These are phyloP conservation scores for Buathra laborator DNA, from an alignment of 2,888 invertebrate genomes.

Conservation along the genomic window DNA sequence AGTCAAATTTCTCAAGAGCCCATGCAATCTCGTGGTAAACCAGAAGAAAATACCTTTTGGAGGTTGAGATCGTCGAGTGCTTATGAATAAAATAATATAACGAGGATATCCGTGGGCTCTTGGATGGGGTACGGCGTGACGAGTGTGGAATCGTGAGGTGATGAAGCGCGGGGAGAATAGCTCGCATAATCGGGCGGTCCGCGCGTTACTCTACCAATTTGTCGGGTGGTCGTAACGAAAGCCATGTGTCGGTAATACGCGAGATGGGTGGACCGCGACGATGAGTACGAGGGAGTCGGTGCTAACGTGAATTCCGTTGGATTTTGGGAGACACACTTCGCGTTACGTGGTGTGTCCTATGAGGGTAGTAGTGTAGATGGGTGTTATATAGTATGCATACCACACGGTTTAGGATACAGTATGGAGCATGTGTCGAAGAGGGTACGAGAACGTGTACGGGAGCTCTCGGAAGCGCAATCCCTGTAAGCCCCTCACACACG, in stretches of 20 bases:
- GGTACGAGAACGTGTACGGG: constrained; percentile 31
- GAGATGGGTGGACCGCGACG: constrained; percentile 30
- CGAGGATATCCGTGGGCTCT: not conserved
- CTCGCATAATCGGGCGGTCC: constrained; percentile 56
- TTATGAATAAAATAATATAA: constrained; percentile 45
- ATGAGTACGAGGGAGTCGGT: constrained; percentile 21
- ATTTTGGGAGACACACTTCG: constrained; percentile 27
- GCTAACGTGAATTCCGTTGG: constrained; percentile 29
- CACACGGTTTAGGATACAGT: constrained; percentile 43
- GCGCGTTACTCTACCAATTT: constrained; percentile 68
- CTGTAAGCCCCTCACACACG: constrained; percentile 83
- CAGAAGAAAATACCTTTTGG: constrained; percentile 1
- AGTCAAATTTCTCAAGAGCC: constrained; percentile 34
- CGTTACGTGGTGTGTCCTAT: constrained; percentile 13
- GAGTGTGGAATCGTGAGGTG: constrained; percentile 23
- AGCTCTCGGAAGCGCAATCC: constrained; percentile 76
- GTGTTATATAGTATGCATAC: constrained; percentile 46
- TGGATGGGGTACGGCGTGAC: constrained; percentile 6
- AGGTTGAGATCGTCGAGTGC: not conserved
- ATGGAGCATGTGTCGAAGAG: constrained; percentile 65
- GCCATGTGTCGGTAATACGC: constrained; percentile 56
- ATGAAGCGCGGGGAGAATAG: constrained; percentile 9
- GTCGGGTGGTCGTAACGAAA: constrained; percentile 67
- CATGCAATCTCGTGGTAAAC: constrained; percentile 55
- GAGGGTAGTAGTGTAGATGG: constrained; percentile 22